Base-by-base conservation (phyloP, 2,888 invertebrate species). In the Oscheius sp. region DNA sequence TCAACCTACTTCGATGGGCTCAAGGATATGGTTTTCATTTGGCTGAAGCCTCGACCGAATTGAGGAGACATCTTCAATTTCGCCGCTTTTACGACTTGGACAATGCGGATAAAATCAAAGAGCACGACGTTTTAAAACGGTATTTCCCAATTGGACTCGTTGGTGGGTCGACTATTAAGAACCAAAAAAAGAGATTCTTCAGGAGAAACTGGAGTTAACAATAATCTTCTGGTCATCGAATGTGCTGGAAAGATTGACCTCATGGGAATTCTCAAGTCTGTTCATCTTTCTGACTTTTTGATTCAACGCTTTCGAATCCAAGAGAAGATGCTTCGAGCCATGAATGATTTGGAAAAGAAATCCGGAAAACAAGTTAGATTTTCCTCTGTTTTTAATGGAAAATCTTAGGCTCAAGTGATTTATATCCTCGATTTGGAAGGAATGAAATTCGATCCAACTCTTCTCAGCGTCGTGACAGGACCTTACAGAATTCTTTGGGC, bases 401-500 rank as follows among this genome's bases (percentile, higher is more conserved):
- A 20, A 31, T 57, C 50, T 58, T 25, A 68, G 64, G 53, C 69
- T 6, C 27, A 64, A 15, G 80, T 81, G 3, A 70, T 81, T 34
- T 82, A 82, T 71, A 76, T 82, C 66, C 55, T 79, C n/a, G 81
- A 82, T 57, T 57, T 82, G 53, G 81, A 82, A 17, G 82, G 82
- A 29, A 69, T 83, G 27, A 78, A 79, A 61, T 76, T 82, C 61
- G 82, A 83, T 55, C 74, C 82, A 15, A 61, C 74, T 2, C 69
- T 83, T 12, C 63, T 83, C 31, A 73, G 72, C 34, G 73, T 83
- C 15, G 82, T 81, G 48, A 82, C 83, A 55, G 81, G 83, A 42
- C 83, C 83, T 4, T 82, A 81, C 64, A 72, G 81, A 10, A 80
- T 82, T 20, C 72, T 83, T 5, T 83, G 83, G 83, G 80, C 79